Base-by-base conservation (phyloP, 1,140 invertebrate species). In the Tetramorium parvispinum region DNA sequence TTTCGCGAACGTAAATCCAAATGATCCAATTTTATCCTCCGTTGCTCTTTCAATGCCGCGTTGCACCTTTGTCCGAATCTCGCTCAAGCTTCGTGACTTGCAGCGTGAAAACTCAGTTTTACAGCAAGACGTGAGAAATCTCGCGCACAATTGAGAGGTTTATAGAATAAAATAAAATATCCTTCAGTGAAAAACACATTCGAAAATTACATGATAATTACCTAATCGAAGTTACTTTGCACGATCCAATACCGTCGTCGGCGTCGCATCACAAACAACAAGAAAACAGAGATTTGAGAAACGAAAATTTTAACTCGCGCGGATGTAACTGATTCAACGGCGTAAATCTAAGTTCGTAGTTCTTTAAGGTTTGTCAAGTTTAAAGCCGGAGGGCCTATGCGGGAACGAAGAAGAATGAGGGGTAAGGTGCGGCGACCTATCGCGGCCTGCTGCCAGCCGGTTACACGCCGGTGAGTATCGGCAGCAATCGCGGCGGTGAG, bases 401-500 rank as follows among this genome's bases (percentile, higher is more conserved):
- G 16, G 6, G 5, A 43, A 57, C 51, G 78, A 73, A 46, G 68
- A 59, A 43, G 78, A 82, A 70, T 37, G 51, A 87, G 70, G 86
- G 85, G 91, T 89, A 92, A 92, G 92, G 89, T 92, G 92, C 91
- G 92, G 87, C 91, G 91, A 93, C 91, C 92, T 90, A 93, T 88
- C 91, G 87, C 91, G 77, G 91, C 24, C 66, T 82, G 78, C 65
- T 71, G 53, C 88, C 85, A 91, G 87, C 88, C 71, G 79, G 88
- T 89, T 85, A 77, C 79, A 88, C 76, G 71, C 40, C 82, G 68
- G 49, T 11, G 75, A 65, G 68, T 79, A 85, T 88, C 89, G 85
- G 88, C 89, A 87, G 75, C 77, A 61, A 73, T 88, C 77, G 77
- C 87, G 57, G 53, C 43, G 43, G 76, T 46, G 78, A 87, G 85